These are phyloP conservation scores for Apamea monoglypha DNA, from an alignment of 2,888 invertebrate species.

Conservation along the genomic window DNA sequence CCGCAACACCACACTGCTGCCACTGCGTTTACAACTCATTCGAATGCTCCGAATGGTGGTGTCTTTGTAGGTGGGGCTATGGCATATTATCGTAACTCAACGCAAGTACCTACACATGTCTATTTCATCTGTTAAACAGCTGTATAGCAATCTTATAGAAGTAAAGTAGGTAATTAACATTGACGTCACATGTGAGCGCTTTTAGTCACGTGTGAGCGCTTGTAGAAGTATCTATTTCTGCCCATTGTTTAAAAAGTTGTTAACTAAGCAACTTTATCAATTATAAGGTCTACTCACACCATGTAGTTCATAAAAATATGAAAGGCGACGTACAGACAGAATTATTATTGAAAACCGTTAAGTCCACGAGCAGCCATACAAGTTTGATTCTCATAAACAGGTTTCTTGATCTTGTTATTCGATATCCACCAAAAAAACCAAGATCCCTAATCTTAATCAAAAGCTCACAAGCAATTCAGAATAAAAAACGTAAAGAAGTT, in stretches of 20 bases:
- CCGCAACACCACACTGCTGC: conserved; percentile 48
- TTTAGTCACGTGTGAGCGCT: neutral
- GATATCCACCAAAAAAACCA: conserved; percentile 40
- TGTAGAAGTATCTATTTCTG: neutral
- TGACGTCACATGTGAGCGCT: neutral
- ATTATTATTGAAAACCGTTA: conserved; percentile 27
- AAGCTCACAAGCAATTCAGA: conserved; percentile 32
- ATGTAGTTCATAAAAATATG: neutral
- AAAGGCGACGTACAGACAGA: neutral
- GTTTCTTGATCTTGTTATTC: conserved; percentile 53
- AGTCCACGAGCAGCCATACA: conserved; percentile 31
- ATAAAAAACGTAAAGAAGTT: conserved; percentile 64
- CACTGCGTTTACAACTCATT: conserved; percentile 50
- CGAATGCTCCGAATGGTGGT: conserved; percentile 17
- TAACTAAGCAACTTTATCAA: neutral
- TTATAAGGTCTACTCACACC: neutral
- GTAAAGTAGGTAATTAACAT: conserved; percentile 7
- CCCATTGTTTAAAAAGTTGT: neutral
- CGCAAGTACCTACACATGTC: neutral
- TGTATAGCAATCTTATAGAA: neutral
- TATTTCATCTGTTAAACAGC: conserved; percentile 10
- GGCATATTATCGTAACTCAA: conserved; percentile 6
- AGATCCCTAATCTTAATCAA: conserved; percentile 54
- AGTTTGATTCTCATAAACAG: conserved; percentile 39
- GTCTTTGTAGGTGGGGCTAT: conserved; percentile 25